phyloP scores from a whole-genome alignment of 2,113 vertebrate species.

The Motacilla alba region DNA sequence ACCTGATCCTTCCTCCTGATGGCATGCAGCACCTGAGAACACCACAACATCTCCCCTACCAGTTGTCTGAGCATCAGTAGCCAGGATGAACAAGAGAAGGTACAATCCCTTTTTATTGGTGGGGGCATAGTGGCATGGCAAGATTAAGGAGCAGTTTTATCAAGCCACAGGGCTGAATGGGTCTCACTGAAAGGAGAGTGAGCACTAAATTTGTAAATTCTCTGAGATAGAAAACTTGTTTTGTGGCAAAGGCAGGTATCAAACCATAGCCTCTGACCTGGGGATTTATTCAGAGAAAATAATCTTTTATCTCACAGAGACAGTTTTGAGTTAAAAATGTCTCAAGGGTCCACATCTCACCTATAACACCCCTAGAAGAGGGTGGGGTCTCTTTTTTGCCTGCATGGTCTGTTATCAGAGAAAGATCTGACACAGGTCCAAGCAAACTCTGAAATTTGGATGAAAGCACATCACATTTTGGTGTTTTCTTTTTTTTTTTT shows the following conservation, averaged over 20 bases:
- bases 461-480: background rate
- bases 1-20: background rate
- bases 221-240: background rate
- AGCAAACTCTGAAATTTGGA: background rate
- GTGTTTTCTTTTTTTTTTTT: background rate
- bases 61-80: background rate
- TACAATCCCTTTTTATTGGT: background rate
- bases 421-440: background rate
- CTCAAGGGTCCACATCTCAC: background rate
- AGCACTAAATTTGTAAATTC: background rate
- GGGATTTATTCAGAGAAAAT: background rate
- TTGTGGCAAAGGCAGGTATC: background rate
- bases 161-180: background rate
- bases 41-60: fast-evolving
- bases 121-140: background rate
- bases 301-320: background rate
- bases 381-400: background rate
- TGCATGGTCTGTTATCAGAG: background rate
- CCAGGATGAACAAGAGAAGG: background rate
- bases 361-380: background rate
- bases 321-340: background rate
- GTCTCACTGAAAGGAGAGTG: background rate
- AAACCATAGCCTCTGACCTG: background rate
- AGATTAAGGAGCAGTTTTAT: background rate
- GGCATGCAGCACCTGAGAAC: background rate